Evolutionary conservation across 2,888 invertebrate genomes (phyloP), one percentile per base, ranked within the genome.

Genomic region (Macaria liturata): DNA sequence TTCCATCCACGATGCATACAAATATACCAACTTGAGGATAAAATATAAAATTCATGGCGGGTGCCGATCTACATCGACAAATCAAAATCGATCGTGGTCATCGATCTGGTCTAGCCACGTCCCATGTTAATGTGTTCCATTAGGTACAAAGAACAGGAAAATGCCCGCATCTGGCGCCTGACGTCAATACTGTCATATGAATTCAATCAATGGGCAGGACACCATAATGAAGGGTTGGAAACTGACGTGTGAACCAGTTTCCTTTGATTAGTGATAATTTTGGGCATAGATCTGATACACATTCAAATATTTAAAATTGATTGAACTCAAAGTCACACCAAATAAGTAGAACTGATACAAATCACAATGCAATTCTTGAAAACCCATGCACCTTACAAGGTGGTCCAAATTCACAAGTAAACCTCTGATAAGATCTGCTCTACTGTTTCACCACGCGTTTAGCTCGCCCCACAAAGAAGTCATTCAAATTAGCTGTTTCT

Each of bases 111-210:
- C 49, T 54, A 50, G 50, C 44, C 57, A 51, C 67, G 67, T 67
- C 62, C 68, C 68, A 80, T 81, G 79, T 67, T 79, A 81, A 83
- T 82, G 69, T 59, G 67, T 71, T 67, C 64, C 70, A 65, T 66
- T 63, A 73, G 70, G 42, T 53, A 71, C 83, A 84, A 85, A 80
- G 83, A 82, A 79, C 85, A 87, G 87, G 87, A 87, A 86, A 87
- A 87, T 78, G 75, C 61, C 57, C 66, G 65, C 45, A 60, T 67
- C 61, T 62, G 54, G 59, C 63, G 67, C 43, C 66, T 78, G 79
- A 80, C 80, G 80, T 77, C 78, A 75, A 75, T 71, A 76, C 64
- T 54, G 47, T 9, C 53, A 57, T 80, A 72, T 69, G 75, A 68
- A 77, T 78, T 75, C 70, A 78, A 78, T 75, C 70, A 78, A 78